These are phyloP conservation scores for Diorhabda carinulata DNA, from an alignment of 1,140 invertebrate genomes.

Conservation along the genomic window DNA sequence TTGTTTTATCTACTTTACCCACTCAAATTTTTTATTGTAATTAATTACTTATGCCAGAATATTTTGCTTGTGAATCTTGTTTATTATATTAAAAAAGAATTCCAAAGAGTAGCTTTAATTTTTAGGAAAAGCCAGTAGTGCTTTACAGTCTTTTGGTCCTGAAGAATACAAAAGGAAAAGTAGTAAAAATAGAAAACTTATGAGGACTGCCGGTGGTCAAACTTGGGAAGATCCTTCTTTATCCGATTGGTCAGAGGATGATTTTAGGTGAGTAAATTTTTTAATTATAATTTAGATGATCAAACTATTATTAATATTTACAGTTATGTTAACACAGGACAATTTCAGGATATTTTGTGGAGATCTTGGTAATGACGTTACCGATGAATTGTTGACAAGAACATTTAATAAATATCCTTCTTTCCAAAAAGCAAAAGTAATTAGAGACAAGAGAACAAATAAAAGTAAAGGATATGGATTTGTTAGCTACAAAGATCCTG, in stretches of 20 bases:
- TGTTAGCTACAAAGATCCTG: conserved; percentile 96
- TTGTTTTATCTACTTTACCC: too few species aligned
- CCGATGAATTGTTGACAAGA: conserved; percentile 87
- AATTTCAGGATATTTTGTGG: conserved; percentile 99
- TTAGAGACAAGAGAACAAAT: conserved; percentile 94
- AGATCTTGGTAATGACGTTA: conserved; percentile 98
- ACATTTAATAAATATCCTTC: conserved; percentile 95
- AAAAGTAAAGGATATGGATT: conserved; percentile 99
- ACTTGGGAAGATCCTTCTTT: conserved; percentile 92
- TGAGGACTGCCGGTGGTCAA: conserved; percentile 86
- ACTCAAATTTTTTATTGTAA: too few species aligned
- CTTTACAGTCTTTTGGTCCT: conserved; percentile 51
- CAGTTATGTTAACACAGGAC: conserved; percentile 60
- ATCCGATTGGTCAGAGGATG: conserved; percentile 91
- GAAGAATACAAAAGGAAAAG: conserved; percentile 48
- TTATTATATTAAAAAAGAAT: too few species aligned
- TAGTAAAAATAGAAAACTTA: conserved; percentile 69
- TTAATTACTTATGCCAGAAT: too few species aligned
- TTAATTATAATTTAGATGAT: background rate
- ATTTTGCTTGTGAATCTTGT: too few species aligned
- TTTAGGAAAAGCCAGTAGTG: conserved; percentile 57
- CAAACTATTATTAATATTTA: too few species aligned
- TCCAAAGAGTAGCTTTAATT: conserved; percentile 1
- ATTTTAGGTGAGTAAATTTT: conserved; percentile 59
- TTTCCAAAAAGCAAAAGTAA: conserved; percentile 92